Base-by-base conservation (phyloP, 2,888 invertebrate genomes). In the Atherix ibis region DNA sequence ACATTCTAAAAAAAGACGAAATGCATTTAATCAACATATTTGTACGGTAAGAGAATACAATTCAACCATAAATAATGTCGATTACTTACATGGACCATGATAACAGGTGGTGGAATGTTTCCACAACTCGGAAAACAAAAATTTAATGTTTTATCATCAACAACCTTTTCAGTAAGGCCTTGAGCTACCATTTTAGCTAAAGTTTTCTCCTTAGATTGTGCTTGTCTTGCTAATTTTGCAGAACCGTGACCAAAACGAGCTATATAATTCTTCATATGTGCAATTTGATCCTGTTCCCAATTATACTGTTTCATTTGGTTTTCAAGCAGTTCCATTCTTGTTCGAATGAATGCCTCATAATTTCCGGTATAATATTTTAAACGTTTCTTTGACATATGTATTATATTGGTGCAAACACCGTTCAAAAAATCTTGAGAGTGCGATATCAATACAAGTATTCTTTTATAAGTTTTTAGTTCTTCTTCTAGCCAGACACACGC, bases 401-500 rank as follows among this genome's bases (percentile, higher is more conserved):
- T 76, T 40, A 97, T 94, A 59, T 97, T 97, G 6, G 85, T 87
- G 60, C 87, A 88, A 37, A 98, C 92, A 39, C 95, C 95, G 58
- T 98, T 98, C 48, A 98, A 68, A 64, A 98, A 98, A 73, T 98
- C 89, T 68, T 99, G 98, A 4, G 98, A 98, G 65, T 99, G 98
- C 2, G 98, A 98, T 48, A 98, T 92, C 43, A 99, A 73, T 40
- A 99, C 88, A 50, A 99, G 67, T 58, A 95, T 97, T 48, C 97
- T 73, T 63, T 92, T 94, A 63, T 98, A 95, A 41, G 80, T 82
- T 65, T 89, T 91, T 27, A 98, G 69, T 64, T 98, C 97, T 58
- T 94, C 89, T 62, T 99, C 98, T 36, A 99, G 72, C 98, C 98
- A 99, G 29, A 98, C 97, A 58, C 97, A 98, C 37, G 98, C 97